Conservation (phyloP, 2,888 invertebrate genomes). For the Agonopterix heracliana region DNA sequence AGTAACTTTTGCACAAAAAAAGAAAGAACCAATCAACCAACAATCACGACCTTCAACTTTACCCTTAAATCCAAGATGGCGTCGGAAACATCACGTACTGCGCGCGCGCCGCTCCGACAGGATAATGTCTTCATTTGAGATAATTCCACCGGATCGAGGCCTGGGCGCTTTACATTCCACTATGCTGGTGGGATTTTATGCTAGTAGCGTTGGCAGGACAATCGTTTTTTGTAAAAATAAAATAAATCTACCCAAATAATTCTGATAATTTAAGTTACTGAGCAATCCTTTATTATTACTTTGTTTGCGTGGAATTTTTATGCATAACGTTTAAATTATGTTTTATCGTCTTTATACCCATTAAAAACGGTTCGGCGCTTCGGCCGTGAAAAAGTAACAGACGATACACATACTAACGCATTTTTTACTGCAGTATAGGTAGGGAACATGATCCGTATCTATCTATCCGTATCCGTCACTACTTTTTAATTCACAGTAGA, state of each 20-base stretch:
- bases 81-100: constrained; percentile 20
- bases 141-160: constrained; percentile 45
- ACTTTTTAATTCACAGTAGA: too few species aligned
- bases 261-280: neutral
- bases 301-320: too few species aligned
- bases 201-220: constrained; percentile 27
- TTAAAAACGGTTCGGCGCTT: too few species aligned
- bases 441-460: too few species aligned
- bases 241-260: neutral
- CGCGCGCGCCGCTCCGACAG: constrained; percentile 45
- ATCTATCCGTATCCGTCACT: too few species aligned
- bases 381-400: too few species aligned
- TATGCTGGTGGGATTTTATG: constrained; percentile 44
- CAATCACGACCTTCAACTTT: constrained; percentile 37
- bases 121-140: constrained; percentile 72
- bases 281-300: too few species aligned
- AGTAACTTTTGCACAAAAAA: constrained; percentile 4
- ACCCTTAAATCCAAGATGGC: constrained; percentile 31
- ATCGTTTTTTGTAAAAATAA: neutral
- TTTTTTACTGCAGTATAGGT: too few species aligned
- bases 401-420: too few species aligned
- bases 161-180: constrained; percentile 44
- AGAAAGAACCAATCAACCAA: constrained; percentile 14
- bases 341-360: too few species aligned
- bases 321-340: too few species aligned